Evolutionary conservation across 1,140 invertebrate genomes (phyloP).

Genomic region (Gryllus bimaculatus): DNA sequence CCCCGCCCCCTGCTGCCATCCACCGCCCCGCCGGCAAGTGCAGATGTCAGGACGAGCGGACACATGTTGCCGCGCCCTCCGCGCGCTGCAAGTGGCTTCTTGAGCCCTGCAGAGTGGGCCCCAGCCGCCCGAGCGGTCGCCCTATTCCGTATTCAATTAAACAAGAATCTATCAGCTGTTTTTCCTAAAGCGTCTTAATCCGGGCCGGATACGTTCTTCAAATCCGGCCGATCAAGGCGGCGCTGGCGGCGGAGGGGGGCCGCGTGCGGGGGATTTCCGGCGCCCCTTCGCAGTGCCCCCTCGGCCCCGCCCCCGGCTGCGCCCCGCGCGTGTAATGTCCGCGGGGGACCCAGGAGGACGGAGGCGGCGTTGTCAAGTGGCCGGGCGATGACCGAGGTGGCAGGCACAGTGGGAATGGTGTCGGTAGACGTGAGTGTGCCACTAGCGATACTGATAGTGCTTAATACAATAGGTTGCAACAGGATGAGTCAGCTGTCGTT

Average conservation of each 20-base stretch:
- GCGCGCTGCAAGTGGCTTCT: background rate
- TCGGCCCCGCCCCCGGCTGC: background rate
- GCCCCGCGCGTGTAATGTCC: background rate
- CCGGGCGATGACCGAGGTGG: background rate
- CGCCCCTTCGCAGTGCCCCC: background rate
- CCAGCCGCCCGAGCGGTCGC: slow-evolving; percentile 8
- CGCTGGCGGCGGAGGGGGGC: background rate
- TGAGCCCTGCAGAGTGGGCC: background rate
- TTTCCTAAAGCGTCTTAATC: slow-evolving; percentile 37
- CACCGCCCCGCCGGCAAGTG: background rate
- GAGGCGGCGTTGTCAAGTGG: background rate
- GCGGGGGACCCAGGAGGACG: background rate
- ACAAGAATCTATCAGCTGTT: slow-evolving; percentile 44
- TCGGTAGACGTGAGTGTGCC: too few relatives aligned
- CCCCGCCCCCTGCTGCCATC: too few relatives aligned
- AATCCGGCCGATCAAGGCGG: background rate
- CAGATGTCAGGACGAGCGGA: background rate
- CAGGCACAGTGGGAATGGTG: too few relatives aligned
- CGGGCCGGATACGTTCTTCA: slow-evolving; percentile 18
- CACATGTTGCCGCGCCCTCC: slow-evolving; percentile 2
- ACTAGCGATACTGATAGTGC: too few relatives aligned
- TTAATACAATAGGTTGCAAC: too few relatives aligned
- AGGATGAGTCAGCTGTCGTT: too few relatives aligned
- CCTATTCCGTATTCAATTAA: slow-evolving; percentile 45
- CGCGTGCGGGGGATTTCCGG: background rate